A percentile compares a stretch with the other conserved stretches of the same genome.
phyloP scores from a whole-genome alignment of 1,140 invertebrate species.

The Elymnias hypermnestra region DNA sequence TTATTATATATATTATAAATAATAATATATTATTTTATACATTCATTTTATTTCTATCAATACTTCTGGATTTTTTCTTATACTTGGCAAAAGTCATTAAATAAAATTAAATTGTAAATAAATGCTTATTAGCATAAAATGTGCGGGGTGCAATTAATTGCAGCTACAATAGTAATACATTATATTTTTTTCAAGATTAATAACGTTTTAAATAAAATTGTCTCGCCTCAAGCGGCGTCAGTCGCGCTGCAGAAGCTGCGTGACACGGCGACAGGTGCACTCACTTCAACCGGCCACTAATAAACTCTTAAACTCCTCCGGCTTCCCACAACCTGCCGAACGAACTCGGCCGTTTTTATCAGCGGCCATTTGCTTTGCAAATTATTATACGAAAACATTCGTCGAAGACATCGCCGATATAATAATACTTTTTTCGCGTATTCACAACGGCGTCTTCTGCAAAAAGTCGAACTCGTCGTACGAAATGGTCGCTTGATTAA shows the following conservation, averaged over 20 bases:
- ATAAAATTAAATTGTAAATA: too few relatives aligned
- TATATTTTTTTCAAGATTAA: too few relatives aligned
- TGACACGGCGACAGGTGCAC: slow-evolving; percentile 48
- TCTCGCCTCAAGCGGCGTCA: slow-evolving; percentile 20
- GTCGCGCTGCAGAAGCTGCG: slow-evolving; percentile 23
- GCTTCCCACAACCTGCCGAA: slow-evolving; percentile 28
- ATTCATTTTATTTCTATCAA: too few relatives aligned
- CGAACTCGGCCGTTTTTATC: slow-evolving; percentile 21
- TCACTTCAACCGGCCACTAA: slow-evolving; percentile 30
- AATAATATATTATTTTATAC: too few relatives aligned
- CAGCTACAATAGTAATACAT: too few relatives aligned
- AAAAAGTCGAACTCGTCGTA: not conserved
- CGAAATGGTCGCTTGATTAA: not conserved
- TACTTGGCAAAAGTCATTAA: too few relatives aligned
- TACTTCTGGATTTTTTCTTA: too few relatives aligned
- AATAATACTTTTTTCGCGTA: not conserved
- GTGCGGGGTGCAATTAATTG: too few relatives aligned
- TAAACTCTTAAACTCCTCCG: slow-evolving; percentile 30
- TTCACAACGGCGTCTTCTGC: not conserved
- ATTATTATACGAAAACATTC: slow-evolving; percentile 21
- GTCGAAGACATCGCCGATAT: slow-evolving; percentile 4
- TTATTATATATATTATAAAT: too few relatives aligned
- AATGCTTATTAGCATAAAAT: too few relatives aligned
- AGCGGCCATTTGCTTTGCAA: slow-evolving; percentile 19
- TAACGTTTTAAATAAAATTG: too few relatives aligned